Evolutionary conservation across 2,888 invertebrate genomes (phyloP), one percentile per base, ranked within the genome.

Genomic region (Eurytoma californica): DNA sequence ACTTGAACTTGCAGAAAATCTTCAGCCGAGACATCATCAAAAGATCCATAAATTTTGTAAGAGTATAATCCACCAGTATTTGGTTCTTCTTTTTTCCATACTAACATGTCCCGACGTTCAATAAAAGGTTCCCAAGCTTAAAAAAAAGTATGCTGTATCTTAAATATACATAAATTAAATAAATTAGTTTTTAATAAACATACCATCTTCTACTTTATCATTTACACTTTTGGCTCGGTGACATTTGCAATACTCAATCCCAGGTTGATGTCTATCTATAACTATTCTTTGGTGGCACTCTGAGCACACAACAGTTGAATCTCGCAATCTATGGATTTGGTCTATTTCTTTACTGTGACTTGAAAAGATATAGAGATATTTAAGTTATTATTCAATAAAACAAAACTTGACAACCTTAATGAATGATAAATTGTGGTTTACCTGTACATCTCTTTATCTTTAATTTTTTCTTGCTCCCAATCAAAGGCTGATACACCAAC

Each of bases 21-120:
- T 74, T 93, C 92, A 0, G 96, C 96, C 0, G 92, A 91, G 1
- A 97, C 94, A 85, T 97, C 97, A 70, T 93, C 91, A 86, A 96
- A 97, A 0, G 93, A 93, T 0, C 96, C 97, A 90, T 96, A 97
- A 0, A 97, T 96, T 93, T 97, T 97, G 87, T 97, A 97, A 18
- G 95, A 94, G 86, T 93, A 97, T 53, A 95, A 91, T 0, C 95
- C 95, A 0, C 92, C 91, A 0, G 92, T 91, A 65, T 93, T 92
- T 84, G 94, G 90, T 81, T 91, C 94, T 86, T 94, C 93, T 83
- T 94, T 94, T 79, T 95, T 92, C 97, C 97, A 97, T 55, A 97
- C 94, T 16, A 96, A 91, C 86, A 96, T 93, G 86, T 96, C 95
- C 72, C 94, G 92, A 16, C 95, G 93, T 86, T 96, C 95, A 84